phyloP scores from a whole-genome alignment of 2,113 vertebrate genomes.

The Lycaon pictus region DNA sequence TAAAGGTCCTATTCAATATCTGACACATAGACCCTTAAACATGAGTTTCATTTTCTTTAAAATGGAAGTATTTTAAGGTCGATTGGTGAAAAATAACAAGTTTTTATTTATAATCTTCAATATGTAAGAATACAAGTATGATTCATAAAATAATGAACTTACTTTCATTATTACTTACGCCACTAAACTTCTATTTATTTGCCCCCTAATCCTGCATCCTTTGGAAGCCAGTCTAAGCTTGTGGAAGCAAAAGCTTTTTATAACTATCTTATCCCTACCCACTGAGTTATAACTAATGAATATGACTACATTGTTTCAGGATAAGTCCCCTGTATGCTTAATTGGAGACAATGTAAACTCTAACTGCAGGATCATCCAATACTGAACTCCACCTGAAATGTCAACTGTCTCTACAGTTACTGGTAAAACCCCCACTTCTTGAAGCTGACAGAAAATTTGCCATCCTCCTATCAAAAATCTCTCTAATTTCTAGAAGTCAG shows the following conservation, averaged over 20 bases:
- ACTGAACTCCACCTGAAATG: background rate
- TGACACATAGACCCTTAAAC: background rate
- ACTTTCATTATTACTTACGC: background rate
- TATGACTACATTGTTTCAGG: background rate
- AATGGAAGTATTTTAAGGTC: background rate
- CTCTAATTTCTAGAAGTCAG: background rate
- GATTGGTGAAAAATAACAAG: background rate
- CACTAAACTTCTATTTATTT: background rate
- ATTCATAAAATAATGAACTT: background rate
- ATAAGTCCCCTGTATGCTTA: no score
- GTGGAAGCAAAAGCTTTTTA: background rate
- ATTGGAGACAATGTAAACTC: background rate
- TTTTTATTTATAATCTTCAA: background rate
- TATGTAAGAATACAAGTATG: background rate
- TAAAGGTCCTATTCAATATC: background rate
- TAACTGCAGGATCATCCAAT: background rate
- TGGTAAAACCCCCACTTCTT: background rate
- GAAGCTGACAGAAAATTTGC: background rate
- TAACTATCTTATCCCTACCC: background rate
- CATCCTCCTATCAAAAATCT: background rate
- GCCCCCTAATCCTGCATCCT: background rate
- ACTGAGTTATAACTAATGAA: background rate
- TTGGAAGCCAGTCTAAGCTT: background rate
- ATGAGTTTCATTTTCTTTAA: background rate
- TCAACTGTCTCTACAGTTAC: background rate